Base-by-base conservation (phyloP, 2,888 invertebrate species). In the Machimus atricapillus region DNA sequence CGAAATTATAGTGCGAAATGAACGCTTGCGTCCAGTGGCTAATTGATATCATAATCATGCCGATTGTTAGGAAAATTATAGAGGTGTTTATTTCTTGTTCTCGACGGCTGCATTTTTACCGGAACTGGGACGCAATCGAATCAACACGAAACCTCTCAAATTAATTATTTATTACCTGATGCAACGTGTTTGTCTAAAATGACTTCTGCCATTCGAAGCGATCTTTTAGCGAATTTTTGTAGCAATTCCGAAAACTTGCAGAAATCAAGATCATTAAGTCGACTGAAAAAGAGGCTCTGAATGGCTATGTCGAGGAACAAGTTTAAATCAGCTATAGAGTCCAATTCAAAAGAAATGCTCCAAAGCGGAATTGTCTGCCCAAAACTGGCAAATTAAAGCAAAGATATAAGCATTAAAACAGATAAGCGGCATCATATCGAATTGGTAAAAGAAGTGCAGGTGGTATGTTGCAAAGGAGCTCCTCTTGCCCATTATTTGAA, bases 261-360 rank as follows among this genome's bases (percentile, higher is more conserved):
- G 5, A 78, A 78, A 37, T 43, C 78, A 78, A 78, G 78, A 78
- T 78, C 78, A 78, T 78, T 43, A 43, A 78, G 43, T 46, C 43
- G 43, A 46, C n/a, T 23, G 43, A 78, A 78, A 40, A 43, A 78
- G 78, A 78, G 14, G 78, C 40, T 78, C 43, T 9, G 23, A 78
- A 78, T 78, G 78, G 23, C 46, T 78, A 46, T 78, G 78, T 43
- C 23, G 78, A 78, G 40, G 23, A 78, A 78, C 78, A 78, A 78
- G 78, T 78, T 78, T 78, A 78, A 76, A 14, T n/a, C 40, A 23
- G 43, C 5, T 9, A 16, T n/a, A n/a, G n/a, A 19, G 23, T 1
- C 43, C 23, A 1, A 78, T 5, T 43, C 16, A 76, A 76, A 78
- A 43, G 37, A 76, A 76, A 37, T 76, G 9, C n/a, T 76, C 23